Evolutionary conservation across 1,140 invertebrate species (phyloP).

Genomic region (Platorchestia sp.): DNA sequence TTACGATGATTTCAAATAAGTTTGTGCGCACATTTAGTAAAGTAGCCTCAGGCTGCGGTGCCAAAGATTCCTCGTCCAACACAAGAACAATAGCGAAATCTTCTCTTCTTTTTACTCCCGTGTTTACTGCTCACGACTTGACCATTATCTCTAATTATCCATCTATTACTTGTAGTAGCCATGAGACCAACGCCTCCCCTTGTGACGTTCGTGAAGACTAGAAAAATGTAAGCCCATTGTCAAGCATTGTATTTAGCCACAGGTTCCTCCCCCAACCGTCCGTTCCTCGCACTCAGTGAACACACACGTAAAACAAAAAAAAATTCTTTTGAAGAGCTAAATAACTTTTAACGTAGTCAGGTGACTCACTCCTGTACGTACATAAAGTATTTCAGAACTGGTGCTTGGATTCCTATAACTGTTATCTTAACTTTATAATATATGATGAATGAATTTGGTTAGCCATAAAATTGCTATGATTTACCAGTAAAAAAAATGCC

Average conservation of each 20-base stretch:
- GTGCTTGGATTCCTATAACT: neutral
- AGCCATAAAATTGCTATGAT: too few species aligned
- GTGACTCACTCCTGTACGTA: neutral
- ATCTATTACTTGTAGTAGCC: slow-evolving; percentile 41
- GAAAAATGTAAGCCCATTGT: slow-evolving; percentile 17
- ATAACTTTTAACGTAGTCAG: neutral
- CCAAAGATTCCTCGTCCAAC: neutral
- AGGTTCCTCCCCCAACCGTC: neutral
- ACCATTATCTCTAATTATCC: slow-evolving; percentile 52
- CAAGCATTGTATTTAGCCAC: neutral
- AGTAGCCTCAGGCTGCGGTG: too few species aligned
- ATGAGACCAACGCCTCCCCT: neutral
- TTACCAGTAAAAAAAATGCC: too few species aligned
- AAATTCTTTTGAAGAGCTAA: neutral
- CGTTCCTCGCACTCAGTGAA: neutral
- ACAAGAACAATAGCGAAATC: neutral
- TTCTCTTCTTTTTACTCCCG: slow-evolving; percentile 1
- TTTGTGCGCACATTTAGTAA: neutral
- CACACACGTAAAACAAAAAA: neutral
- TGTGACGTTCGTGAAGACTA: slow-evolving; percentile 10
- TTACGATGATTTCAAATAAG: neutral
- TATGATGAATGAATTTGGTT: too few species aligned
- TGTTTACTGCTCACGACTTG: slow-evolving; percentile 28
- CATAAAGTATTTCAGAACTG: neutral
- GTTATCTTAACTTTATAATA: neutral